These are phyloP conservation scores for Macropis europaea DNA, from an alignment of 2,888 invertebrate species.

Conservation along the genomic window DNA sequence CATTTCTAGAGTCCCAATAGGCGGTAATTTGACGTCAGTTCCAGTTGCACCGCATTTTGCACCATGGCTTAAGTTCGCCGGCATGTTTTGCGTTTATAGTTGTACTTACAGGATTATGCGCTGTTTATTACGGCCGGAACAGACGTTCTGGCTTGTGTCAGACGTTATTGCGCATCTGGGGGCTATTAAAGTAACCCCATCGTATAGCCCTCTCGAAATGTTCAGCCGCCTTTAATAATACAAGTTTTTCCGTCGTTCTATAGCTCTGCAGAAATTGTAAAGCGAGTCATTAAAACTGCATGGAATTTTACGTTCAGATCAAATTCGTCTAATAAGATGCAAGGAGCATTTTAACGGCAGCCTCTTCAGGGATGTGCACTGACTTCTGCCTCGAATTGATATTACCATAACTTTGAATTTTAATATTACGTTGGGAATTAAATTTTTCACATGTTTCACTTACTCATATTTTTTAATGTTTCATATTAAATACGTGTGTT, in stretches of 20 bases:
- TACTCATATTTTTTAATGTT: too few relatives aligned
- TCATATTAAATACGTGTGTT: too few relatives aligned
- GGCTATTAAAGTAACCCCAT: constrained; percentile 33
- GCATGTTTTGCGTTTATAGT: constrained; percentile 6
- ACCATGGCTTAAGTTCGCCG: constrained; percentile 24
- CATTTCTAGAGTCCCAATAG: too few relatives aligned
- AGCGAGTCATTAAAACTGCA: too few relatives aligned
- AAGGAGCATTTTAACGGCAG: too few relatives aligned
- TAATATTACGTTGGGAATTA: too few relatives aligned
- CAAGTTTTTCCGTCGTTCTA: background rate
- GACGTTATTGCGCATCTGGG: constrained; percentile 33
- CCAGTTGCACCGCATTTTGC: background rate
- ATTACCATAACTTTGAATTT: too few relatives aligned
- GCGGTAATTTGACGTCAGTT: too few relatives aligned
- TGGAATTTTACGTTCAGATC: background rate
- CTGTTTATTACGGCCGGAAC: constrained; percentile 28
- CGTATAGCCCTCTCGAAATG: background rate
- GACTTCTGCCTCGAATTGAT: too few relatives aligned
- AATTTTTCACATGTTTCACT: too few relatives aligned
- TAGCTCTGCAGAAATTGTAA: background rate
- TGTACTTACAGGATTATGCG: constrained; percentile 21
- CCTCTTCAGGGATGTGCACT: too few relatives aligned
- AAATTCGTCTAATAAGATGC: too few relatives aligned
- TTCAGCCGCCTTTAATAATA: constrained; percentile 7
- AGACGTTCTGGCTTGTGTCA: constrained; percentile 8